phyloP scores from a whole-genome alignment of 2,797 vertebrate species.

The Protosalanx chinensis region DNA sequence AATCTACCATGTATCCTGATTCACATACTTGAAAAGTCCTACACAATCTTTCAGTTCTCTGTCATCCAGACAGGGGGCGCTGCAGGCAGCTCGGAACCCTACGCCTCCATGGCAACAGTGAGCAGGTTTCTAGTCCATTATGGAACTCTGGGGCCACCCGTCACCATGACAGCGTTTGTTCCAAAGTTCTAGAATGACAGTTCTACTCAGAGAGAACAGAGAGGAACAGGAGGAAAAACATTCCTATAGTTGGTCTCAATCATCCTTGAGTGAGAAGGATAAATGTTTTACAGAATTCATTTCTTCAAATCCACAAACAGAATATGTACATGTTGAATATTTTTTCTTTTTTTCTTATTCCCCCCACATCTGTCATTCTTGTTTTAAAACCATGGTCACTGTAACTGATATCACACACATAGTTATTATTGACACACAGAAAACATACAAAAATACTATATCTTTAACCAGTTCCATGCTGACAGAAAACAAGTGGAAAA shows the following conservation, averaged over 20 bases:
- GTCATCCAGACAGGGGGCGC: slow-evolving; percentile 71
- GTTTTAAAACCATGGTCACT: slow-evolving; percentile 86
- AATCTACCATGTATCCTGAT: slow-evolving; percentile 95
- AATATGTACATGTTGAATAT: slow-evolving; percentile 87
- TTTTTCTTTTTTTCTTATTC: slow-evolving; percentile 36
- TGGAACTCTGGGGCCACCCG: slow-evolving; percentile 55
- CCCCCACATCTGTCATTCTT: slow-evolving; percentile 35
- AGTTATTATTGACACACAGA: slow-evolving; percentile 78
- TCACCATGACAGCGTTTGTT: slow-evolving; percentile 60
- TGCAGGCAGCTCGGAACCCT: slow-evolving; percentile 79
- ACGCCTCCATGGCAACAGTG: slow-evolving; percentile 69
- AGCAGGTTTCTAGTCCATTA: slow-evolving; percentile 49
- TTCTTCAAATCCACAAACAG: slow-evolving; percentile 76
- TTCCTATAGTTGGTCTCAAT: slow-evolving; percentile 77
- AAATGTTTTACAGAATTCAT: slow-evolving; percentile 74
- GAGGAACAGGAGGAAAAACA: slow-evolving; percentile 62
- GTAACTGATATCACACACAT: slow-evolving; percentile 93
- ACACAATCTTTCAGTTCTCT: slow-evolving; percentile 88
- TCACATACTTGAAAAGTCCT: slow-evolving; percentile 88
- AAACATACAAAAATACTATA: slow-evolving; percentile 99
- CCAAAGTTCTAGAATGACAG: slow-evolving; percentile 37
- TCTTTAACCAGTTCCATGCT: slow-evolving; percentile 98
- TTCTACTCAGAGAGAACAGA: slow-evolving; percentile 59
- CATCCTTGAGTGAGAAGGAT: slow-evolving; percentile 70
- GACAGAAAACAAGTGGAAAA: slow-evolving; percentile 93